These are phyloP conservation scores for Cyanistes caeruleus DNA, from an alignment of 2,113 vertebrate species.

Conservation along the genomic window DNA sequence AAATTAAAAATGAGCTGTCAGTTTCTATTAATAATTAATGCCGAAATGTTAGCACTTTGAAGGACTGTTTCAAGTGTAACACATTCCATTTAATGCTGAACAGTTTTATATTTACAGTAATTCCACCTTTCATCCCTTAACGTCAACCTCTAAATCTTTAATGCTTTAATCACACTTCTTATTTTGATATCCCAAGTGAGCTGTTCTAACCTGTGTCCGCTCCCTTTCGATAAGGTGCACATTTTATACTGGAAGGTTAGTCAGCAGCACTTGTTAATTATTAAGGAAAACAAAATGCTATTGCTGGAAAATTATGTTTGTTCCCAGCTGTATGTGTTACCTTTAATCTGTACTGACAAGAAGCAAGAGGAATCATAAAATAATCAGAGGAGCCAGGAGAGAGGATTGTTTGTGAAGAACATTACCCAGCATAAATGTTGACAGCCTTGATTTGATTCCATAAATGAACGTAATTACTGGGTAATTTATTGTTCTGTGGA, in stretches of 20 bases:
- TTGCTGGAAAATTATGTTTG: conserved; percentile 76
- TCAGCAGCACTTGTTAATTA: conserved; percentile 78
- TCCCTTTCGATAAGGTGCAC: conserved; percentile 65
- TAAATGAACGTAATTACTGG: conserved; percentile 66
- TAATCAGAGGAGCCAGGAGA: conserved; percentile 61
- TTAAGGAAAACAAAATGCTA: conserved; percentile 81
- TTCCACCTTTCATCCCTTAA: conserved; percentile 79
- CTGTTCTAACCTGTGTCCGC: conserved; percentile 62
- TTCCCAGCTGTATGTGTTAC: conserved; percentile 76
- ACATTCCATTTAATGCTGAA: conserved; percentile 79
- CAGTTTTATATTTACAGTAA: conserved; percentile 80
- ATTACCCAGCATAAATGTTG: conserved; percentile 65
- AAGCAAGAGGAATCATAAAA: conserved; percentile 74
- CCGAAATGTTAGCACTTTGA: conserved; percentile 73
- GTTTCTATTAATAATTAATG: conserved; percentile 82
- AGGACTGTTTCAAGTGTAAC: conserved; percentile 75
- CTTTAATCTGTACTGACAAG: conserved; percentile 77
- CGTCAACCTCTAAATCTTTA: conserved; percentile 80
- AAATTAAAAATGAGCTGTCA: conserved; percentile 80
- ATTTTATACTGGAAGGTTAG: conserved; percentile 68
- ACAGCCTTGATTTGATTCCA: conserved; percentile 61
- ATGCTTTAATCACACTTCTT: conserved; percentile 79
- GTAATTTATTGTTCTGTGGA: conserved; percentile 22
- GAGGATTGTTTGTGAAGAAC: conserved; percentile 65
- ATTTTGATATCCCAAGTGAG: conserved; percentile 70